These are phyloP conservation scores for Aelia acuminata DNA, from an alignment of 2,888 invertebrate species.

Conservation along the genomic window DNA sequence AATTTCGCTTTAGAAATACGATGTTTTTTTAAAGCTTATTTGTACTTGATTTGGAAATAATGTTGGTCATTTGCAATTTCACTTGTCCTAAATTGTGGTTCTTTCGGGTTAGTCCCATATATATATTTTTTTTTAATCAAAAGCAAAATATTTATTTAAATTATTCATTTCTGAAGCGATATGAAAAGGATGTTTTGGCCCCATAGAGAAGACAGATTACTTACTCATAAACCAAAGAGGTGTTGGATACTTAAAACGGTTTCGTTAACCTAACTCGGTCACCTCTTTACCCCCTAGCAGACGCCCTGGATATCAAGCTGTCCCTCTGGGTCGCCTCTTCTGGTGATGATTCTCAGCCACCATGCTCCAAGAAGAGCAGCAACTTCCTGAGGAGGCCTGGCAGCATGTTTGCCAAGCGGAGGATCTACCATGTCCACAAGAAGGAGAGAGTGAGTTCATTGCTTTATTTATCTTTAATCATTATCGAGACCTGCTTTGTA, in stretches of 20 bases:
- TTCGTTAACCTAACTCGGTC: not conserved
- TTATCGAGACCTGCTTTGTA: too few relatives aligned
- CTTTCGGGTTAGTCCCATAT: too few relatives aligned
- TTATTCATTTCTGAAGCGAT: not conserved
- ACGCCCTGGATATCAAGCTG: conserved; percentile 20
- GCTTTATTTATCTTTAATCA: not conserved
- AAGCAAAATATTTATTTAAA: too few relatives aligned
- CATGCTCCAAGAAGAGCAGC: conserved; percentile 28
- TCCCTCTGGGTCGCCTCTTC: not conserved
- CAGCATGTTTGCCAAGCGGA: conserved; percentile 62
- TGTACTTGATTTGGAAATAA: not conserved
- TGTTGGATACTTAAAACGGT: too few relatives aligned
- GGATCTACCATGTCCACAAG: conserved; percentile 63
- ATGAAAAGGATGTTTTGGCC: not conserved
- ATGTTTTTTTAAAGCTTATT: not conserved
- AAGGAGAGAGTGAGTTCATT: conserved; percentile 61
- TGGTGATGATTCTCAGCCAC: conserved; percentile 3
- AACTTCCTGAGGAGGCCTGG: conserved; percentile 41
- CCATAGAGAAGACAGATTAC: too few relatives aligned
- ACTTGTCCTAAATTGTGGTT: not conserved
- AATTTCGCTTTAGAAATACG: not conserved
- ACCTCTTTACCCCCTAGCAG: not conserved
- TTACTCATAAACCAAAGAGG: too few relatives aligned
- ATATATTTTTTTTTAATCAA: too few relatives aligned
- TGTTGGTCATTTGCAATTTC: not conserved